Evolutionary conservation across 1,140 invertebrate species (phyloP).

Genomic region (Dolichoris vasculosae): DNA sequence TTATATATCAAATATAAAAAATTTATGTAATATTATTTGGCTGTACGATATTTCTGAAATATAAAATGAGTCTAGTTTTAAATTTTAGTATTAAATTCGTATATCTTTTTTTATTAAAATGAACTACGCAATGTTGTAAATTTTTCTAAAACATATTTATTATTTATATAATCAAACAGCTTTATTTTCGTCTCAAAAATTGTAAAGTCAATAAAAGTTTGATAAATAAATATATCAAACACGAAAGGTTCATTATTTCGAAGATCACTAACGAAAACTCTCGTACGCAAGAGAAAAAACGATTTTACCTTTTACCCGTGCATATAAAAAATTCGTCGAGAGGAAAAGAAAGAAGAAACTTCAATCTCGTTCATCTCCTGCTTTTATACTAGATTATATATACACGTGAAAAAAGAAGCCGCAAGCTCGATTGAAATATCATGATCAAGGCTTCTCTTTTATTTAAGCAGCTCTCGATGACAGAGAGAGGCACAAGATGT

Average conservation of each 20-base stretch:
- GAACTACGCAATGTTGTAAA: background rate
- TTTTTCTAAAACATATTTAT: background rate
- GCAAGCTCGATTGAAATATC: constrained; percentile 48
- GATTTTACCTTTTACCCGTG: constrained; percentile 6
- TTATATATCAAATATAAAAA: no score
- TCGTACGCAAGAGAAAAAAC: background rate
- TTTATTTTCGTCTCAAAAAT: background rate
- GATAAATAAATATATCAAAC: background rate
- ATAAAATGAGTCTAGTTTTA: no score
- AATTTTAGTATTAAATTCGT: background rate
- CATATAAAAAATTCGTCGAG: constrained; percentile 24
- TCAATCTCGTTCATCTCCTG: constrained; percentile 26
- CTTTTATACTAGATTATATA: constrained; percentile 10
- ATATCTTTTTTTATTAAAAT: background rate
- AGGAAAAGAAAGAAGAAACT: constrained; percentile 12
- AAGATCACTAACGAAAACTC: background rate
- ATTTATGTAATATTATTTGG: no score
- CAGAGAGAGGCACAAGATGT: constrained; percentile 23
- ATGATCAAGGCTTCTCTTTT: constrained; percentile 47
- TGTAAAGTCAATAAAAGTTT: background rate
- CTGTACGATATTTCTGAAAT: no score
- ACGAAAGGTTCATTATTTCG: background rate
- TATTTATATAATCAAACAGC: background rate
- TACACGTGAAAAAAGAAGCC: constrained; percentile 20
- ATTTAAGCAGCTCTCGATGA: constrained; percentile 47